These are phyloP conservation scores for Ceratothoa steindachneri DNA, from an alignment of 2,888 invertebrate species.

Conservation along the genomic window DNA sequence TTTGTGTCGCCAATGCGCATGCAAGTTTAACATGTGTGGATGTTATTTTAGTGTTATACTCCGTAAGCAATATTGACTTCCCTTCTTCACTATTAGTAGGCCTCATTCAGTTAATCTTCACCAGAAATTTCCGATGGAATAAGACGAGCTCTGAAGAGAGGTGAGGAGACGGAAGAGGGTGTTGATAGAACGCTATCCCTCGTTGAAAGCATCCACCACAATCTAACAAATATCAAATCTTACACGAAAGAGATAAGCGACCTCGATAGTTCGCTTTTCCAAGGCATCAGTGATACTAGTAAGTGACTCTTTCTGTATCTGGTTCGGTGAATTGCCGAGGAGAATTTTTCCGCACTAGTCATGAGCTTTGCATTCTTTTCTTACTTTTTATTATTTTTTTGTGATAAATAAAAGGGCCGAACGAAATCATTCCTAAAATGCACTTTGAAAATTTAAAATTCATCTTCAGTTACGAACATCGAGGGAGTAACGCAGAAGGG, in stretches of 20 bases:
- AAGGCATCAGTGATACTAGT: slow-evolving; percentile 39
- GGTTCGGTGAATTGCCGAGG: no score
- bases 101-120: no score
- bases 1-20: no score
- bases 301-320: slow-evolving; percentile 9
- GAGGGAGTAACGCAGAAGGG: slow-evolving; percentile 37
- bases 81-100: no score
- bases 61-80: not conserved
- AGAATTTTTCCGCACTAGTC: no score
- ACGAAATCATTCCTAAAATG: no score
- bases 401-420: no score
- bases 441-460: no score
- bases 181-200: slow-evolving; percentile 27
- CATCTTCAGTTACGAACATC: slow-evolving; percentile 23
- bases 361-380: no score
- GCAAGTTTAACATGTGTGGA: no score
- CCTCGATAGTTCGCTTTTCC: slow-evolving; percentile 35
- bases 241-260: slow-evolving; percentile 26
- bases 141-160: slow-evolving; percentile 18
- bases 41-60: no score
- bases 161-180: slow-evolving; percentile 17
- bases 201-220: slow-evolving; percentile 29
- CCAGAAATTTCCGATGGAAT: slow-evolving; percentile 38
- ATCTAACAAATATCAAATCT: slow-evolving; percentile 37
- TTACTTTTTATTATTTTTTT: no score